Conservation (phyloP, 2,888 invertebrate species). For the Trisateles emortualis region DNA sequence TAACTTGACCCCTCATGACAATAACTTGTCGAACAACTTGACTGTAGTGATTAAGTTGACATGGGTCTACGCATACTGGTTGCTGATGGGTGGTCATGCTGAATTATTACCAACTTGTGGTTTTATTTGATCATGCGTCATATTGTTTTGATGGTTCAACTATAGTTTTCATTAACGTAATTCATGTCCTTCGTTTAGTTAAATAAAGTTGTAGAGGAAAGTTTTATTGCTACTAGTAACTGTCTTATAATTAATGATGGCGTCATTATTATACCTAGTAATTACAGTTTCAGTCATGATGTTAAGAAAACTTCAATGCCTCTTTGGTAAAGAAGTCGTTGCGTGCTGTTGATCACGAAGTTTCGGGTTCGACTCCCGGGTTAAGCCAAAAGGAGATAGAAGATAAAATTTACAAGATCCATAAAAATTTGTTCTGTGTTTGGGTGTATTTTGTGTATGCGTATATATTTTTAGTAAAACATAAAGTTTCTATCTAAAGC, state of each 20-base stretch:
- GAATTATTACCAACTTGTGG: slow-evolving; percentile 56
- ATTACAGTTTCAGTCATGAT: too few relatives aligned
- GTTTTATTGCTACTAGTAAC: neutral
- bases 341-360: too few relatives aligned
- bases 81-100: slow-evolving; percentile 41
- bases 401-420: too few relatives aligned
- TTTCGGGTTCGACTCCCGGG: too few relatives aligned
- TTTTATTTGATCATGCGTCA: slow-evolving; percentile 58
- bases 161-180: slow-evolving; percentile 1
- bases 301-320: too few relatives aligned
- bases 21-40: slow-evolving; percentile 14
- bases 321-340: too few relatives aligned
- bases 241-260: neutral
- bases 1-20: slow-evolving; percentile 35
- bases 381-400: too few relatives aligned
- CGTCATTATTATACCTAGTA: neutral
- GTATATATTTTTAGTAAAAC: too few relatives aligned
- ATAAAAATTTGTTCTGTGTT: too few relatives aligned
- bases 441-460: too few relatives aligned
- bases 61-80: slow-evolving; percentile 44
- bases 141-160: slow-evolving; percentile 35
- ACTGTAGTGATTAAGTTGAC: slow-evolving; percentile 11
- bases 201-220: slow-evolving; percentile 1
- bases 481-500: too few relatives aligned
- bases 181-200: slow-evolving; percentile 1